Conservation (phyloP, 2,888 invertebrate species). For the Himalopsyche kuldschensis region DNA sequence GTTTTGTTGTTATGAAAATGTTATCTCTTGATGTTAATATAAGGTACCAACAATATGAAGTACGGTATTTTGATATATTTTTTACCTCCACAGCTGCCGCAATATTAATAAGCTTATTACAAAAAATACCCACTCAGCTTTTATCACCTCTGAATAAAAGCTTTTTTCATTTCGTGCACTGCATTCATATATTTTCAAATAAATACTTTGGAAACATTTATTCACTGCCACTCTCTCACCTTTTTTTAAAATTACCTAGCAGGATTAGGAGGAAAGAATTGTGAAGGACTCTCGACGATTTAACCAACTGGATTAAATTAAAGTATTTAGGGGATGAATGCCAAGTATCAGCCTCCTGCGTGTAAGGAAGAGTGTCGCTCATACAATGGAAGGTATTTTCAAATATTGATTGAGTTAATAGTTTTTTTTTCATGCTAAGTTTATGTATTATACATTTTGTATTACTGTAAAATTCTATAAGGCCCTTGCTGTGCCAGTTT, state of each 20-base stretch:
- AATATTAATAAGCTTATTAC: neutral
- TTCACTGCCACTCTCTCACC: neutral
- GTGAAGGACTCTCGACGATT: conserved; percentile 14
- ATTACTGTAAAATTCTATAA: neutral
- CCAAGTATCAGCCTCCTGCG: neutral
- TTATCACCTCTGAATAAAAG: neutral
- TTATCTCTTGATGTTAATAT: too few species aligned
- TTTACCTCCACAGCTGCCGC: neutral
- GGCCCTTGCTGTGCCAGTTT: neutral
- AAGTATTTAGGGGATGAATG: neutral
- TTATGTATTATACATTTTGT: neutral
- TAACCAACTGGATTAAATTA: conserved; percentile 17
- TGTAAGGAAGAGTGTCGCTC: neutral
- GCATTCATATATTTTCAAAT: neutral
- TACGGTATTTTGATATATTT: too few species aligned
- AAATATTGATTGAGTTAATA: neutral
- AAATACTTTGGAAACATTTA: neutral
- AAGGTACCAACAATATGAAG: too few species aligned
- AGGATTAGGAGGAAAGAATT: conserved; percentile 13
- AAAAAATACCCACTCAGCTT: neutral
- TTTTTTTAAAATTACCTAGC: conserved; percentile 2
- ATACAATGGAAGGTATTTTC: neutral
- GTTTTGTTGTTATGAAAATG: too few species aligned
- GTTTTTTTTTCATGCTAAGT: neutral
- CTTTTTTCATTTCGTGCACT: neutral